Evolutionary conservation across 2,113 vertebrate species (phyloP), one percentile per base, ranked within the genome.

Genomic region (Myxocyprinus asiaticus): DNA sequence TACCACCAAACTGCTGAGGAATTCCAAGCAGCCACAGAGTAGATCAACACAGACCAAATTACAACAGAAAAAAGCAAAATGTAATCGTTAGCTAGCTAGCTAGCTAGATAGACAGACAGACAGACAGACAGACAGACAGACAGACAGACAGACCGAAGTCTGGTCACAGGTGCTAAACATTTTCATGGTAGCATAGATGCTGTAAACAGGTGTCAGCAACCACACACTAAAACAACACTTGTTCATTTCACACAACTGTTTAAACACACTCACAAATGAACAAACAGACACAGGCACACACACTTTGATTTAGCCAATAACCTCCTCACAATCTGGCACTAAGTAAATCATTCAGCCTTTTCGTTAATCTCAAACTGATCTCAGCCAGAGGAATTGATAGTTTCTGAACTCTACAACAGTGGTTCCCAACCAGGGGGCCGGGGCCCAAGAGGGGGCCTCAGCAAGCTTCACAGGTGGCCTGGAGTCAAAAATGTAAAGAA

Each of bases 1-100:
- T 88, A 79, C 65, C 79, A 63, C 72, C 87, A 84, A 61, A 7
- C 65, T 76, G 17, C 79, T 79, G 87, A 85, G 63, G 90, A 85
- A 82, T 88, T 89, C 86, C 78, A 53, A 80, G 78, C 67, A 69
- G 80, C 66, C 77, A 71, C 17, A 42, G 44, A 66, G 47, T 58
- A 33, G 22, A 33, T 33, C 22, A 33, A 33, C 22, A 33, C 22
- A 33, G 22, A 33, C 22, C 22, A 33, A 33, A 33, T 33, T 33
- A 33, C 22, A 33, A 33, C 22, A 33, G 22, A 33, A 33, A 33
- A 33, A 33, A 33, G 22, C 22, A 1, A 33, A 33, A 33, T 33
- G 22, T 1, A 33, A 33, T 33, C 22, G 3, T 33, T 33, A 33
- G 22, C 22, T 33, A 33, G 22, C 22, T 33, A 33, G 22, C 1